These are phyloP conservation scores for Drosophila merina DNA, from an alignment of 2,888 invertebrate species.

Conservation along the genomic window DNA sequence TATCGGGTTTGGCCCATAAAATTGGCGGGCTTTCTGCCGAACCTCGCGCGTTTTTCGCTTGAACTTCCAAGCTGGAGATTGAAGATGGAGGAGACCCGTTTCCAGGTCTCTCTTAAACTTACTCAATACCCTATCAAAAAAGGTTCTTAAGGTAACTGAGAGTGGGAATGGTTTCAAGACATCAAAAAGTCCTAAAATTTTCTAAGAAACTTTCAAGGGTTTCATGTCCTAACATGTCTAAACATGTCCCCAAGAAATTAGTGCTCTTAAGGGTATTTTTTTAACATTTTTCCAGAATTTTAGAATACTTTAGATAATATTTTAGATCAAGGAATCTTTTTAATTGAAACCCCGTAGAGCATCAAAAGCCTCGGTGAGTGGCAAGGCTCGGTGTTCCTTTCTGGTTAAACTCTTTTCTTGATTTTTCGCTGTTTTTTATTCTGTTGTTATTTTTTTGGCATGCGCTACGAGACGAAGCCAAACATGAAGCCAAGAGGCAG, in stretches of 20 bases:
- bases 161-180: neutral
- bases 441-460: conserved; percentile 71
- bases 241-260: no score
- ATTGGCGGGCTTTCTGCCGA: conserved; percentile 75
- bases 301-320: no score
- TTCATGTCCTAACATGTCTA: no score
- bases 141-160: neutral
- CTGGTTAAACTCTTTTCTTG: conserved; percentile 29
- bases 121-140: conserved; percentile 12
- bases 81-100: conserved; percentile 36
- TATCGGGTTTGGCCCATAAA: conserved; percentile 68
- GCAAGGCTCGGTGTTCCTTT: conserved; percentile 3
- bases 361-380: neutral
- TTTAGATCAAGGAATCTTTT: neutral
- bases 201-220: no score
- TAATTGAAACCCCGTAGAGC: neutral
- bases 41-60: conserved; percentile 70
- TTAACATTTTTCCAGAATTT: no score
- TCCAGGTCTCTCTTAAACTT: conserved; percentile 20
- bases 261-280: no score
- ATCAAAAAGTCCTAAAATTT: neutral
- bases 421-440: conserved; percentile 23
- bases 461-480: conserved; percentile 58
- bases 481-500: conserved; percentile 56
- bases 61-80: conserved; percentile 55